Base-by-base conservation (phyloP, 2,888 invertebrate species). In the Harmothoe impar region DNA sequence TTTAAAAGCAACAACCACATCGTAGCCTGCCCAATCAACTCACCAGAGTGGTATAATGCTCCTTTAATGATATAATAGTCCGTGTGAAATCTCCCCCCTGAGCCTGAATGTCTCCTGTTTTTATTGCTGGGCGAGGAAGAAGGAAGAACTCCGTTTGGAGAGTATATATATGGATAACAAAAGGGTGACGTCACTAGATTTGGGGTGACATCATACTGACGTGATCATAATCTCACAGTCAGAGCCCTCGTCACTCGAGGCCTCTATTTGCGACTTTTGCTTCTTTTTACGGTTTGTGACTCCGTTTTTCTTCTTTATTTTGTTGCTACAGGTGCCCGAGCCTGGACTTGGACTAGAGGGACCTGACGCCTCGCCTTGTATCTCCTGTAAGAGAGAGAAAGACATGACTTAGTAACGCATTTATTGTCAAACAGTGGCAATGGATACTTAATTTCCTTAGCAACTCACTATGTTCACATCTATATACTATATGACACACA, bases 161-260 rank as follows among this genome's bases (percentile, higher is more conserved):
- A 62, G 62, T 7, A n/a, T 62, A 15, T 15, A 62, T 62, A 43
- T 43, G 20, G 62, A n/a, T 62, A 62, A 62, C 62, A 62, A 62
- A 62, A 62, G 29, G 62, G 1, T 62, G 62, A 77, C 7, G 77
- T 77, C 77, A 29, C 86, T 86, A 86, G 29, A 29, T 1, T 12
- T n/a, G 12, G 3, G 5, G 51, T 77, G 89, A 51, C 81, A 88
- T 90, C 81, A 93, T 92, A 91, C 92, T 33, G 93, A 93, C 54
- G 93, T 93, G 72, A 94, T 93, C 93, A 94, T 94, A 29, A 91
- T 89, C 89, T 94, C 94, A 85, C 93, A 93, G 89, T 94, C 94
- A 1, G 94, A 94, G 10, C 91, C 93, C 89, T 94, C 93, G 72
- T 94, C 94, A 86, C 93, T 93, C 86, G 93, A 93, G 43, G 93